phyloP scores from a whole-genome alignment of 1,140 invertebrate species.

The Eulimnadia texana region DNA sequence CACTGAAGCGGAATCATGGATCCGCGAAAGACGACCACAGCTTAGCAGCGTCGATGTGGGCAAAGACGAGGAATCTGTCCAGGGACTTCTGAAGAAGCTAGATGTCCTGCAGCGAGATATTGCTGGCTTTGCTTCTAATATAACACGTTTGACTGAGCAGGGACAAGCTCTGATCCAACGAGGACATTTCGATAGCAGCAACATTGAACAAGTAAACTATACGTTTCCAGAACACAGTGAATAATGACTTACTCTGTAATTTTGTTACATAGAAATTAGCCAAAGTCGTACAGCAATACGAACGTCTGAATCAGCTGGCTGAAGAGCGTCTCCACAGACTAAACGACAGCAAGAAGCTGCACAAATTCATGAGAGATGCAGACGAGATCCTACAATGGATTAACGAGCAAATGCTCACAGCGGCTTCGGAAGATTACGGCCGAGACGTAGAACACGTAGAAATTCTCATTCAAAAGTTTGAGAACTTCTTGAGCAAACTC shows the following conservation, averaged over 20 bases:
- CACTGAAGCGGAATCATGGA: conserved; percentile 71
- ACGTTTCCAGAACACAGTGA: too few relatives aligned
- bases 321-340: conserved; percentile 54
- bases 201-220: too few relatives aligned
- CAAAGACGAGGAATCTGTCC: conserved; percentile 71
- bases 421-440: conserved; percentile 85
- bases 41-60: conserved; percentile 61
- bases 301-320: conserved; percentile 53
- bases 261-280: conserved; percentile 49
- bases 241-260: too few relatives aligned
- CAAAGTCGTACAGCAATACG: conserved; percentile 37
- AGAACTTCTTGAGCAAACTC: conserved; percentile 43
- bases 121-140: conserved; percentile 45
- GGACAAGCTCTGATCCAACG: conserved; percentile 49
- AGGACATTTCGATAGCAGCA: conserved; percentile 61
- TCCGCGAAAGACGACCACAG: conserved; percentile 62
- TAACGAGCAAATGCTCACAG: conserved; percentile 62
- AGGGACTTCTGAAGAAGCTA: conserved; percentile 52
- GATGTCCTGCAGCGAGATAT: conserved; percentile 68
- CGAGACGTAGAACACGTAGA: conserved; percentile 91
- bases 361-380: conserved; percentile 65
- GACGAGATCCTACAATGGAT: conserved; percentile 84
- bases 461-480: conserved; percentile 64
- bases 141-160: conserved; percentile 49
- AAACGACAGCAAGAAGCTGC: conserved; percentile 54